A percentile compares a stretch with the other conserved stretches of the same genome.
Conservation (phyloP, 2,797 vertebrate species). For the Margarornis squamiger region DNA sequence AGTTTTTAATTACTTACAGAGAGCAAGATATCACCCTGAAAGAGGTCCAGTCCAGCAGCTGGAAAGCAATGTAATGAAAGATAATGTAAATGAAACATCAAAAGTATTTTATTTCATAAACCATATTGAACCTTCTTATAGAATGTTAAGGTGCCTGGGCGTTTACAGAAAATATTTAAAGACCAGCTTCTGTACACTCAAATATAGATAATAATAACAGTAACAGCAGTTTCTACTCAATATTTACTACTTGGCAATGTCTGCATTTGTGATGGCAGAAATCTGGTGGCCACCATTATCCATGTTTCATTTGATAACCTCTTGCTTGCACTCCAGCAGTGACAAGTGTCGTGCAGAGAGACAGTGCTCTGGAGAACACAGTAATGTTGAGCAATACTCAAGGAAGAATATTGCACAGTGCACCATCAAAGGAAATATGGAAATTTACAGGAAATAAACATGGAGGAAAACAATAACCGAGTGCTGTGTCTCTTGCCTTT, state of each 20-base stretch:
- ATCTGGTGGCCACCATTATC: background rate
- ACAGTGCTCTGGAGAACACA: background rate
- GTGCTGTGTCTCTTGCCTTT: background rate
- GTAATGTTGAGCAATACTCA: background rate
- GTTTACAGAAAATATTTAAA: background rate
- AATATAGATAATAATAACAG: background rate
- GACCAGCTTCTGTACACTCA: background rate
- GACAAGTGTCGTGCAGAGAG: background rate
- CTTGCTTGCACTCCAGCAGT: background rate
- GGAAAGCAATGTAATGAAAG: constrained; percentile 6
- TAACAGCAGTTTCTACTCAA: background rate
- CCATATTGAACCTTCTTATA: background rate
- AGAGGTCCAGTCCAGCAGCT: constrained; percentile 82
- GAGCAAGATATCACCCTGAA: constrained; percentile 88
- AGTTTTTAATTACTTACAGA: constrained; percentile 77
- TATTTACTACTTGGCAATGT: background rate
- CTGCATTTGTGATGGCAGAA: background rate
- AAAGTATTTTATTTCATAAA: background rate
- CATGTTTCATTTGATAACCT: background rate
- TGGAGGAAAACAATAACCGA: background rate
- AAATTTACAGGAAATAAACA: background rate
- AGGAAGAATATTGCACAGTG: background rate
- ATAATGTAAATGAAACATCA: background rate
- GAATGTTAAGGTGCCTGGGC: background rate
- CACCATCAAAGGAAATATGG: background rate